Percentiles rank a stretch among this genome's conserved stretches.
These are phyloP conservation scores for Lordiphosa mommai DNA, from an alignment of 1,140 invertebrate species.

Conservation along the genomic window DNA sequence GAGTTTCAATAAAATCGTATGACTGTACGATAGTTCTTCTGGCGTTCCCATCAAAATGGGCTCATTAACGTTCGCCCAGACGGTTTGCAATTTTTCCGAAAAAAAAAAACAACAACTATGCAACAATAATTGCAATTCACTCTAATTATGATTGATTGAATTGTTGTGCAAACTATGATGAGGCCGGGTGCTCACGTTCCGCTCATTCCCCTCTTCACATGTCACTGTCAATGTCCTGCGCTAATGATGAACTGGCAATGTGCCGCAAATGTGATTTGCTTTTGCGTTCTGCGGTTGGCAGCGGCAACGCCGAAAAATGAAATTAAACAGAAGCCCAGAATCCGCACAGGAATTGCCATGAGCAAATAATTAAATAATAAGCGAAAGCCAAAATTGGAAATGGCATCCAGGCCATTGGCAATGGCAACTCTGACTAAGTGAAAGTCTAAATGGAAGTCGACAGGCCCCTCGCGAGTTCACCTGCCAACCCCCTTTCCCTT, in stretches of 20 bases:
- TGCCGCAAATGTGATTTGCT: constrained; percentile 38
- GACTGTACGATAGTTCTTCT: no score
- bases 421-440: constrained; percentile 39
- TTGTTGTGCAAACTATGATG: constrained; percentile 46
- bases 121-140: constrained; percentile 75
- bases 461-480: constrained; percentile 27
- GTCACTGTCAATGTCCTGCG: constrained; percentile 60
- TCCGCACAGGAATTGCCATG: constrained; percentile 54
- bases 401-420: constrained; percentile 45
- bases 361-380: constrained; percentile 77
- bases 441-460: constrained; percentile 3
- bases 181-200: not conserved
- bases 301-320: constrained; percentile 42
- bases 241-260: constrained; percentile 74
- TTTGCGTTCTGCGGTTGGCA: constrained; percentile 41
- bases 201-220: constrained; percentile 1
- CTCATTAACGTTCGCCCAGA: constrained; percentile 36
- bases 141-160: constrained; percentile 75
- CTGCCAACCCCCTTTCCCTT: constrained; percentile 7
- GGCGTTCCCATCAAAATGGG: not conserved
- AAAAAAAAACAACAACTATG: constrained; percentile 37
- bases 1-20: no score
- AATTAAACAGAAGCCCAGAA: constrained; percentile 6
- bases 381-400: constrained; percentile 30
- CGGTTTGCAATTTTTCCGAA: constrained; percentile 47